phyloP scores from a whole-genome alignment of 2,888 invertebrate genomes.

The Mimumesa dahlbomi region DNA sequence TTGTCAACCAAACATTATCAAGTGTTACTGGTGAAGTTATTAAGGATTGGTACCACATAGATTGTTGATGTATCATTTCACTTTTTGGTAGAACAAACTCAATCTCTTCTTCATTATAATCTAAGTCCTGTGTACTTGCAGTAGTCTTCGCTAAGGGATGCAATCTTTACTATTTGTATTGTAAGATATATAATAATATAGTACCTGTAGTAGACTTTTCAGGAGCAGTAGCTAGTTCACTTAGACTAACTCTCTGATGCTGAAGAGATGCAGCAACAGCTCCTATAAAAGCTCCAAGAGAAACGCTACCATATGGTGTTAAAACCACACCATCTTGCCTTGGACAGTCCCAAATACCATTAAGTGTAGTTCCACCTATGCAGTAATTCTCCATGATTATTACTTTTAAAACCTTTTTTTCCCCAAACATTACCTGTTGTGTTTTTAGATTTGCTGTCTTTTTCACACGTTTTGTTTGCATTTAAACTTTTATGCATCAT shows the following conservation, averaged over 20 bases:
- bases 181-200: too few species aligned
- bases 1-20: slow-evolving; percentile 84
- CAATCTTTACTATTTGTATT: background rate
- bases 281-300: slow-evolving; percentile 83
- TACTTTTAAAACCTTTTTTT: background rate
- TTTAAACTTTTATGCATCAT: slow-evolving; percentile 50
- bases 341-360: slow-evolving; percentile 82
- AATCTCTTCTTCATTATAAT: slow-evolving; percentile 61
- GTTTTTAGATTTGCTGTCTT: slow-evolving; percentile 58
- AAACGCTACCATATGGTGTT: slow-evolving; percentile 84
- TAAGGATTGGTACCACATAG: slow-evolving; percentile 67
- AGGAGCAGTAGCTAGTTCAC: slow-evolving; percentile 25
- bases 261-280: slow-evolving; percentile 85
- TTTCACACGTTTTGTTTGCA: slow-evolving; percentile 57
- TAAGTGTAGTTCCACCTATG: slow-evolving; percentile 55
- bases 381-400: background rate
- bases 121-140: slow-evolving; percentile 8
- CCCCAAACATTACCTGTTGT: slow-evolving; percentile 55
- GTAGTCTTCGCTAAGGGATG: background rate
- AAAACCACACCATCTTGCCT: slow-evolving; percentile 85
- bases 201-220: slow-evolving; percentile 21
- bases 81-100: slow-evolving; percentile 64
- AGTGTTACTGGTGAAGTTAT: slow-evolving; percentile 73
- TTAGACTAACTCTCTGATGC: slow-evolving; percentile 80
- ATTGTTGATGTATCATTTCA: slow-evolving; percentile 58